Conservation (phyloP, 2,888 invertebrate species). For the Plusia festucae region DNA sequence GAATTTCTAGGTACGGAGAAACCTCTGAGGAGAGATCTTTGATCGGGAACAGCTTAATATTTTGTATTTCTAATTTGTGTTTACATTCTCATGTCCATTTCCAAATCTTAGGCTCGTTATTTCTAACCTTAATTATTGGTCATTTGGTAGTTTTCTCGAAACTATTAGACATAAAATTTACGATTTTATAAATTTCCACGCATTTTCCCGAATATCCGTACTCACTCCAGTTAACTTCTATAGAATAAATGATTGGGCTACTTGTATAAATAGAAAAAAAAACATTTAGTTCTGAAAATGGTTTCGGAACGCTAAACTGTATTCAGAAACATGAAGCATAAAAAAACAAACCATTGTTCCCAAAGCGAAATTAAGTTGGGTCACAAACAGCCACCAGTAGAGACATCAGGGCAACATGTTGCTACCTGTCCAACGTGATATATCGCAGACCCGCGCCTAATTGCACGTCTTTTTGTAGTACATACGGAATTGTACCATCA, state of each 20-base stretch:
- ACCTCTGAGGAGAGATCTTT: neutral
- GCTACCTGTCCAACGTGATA: slow-evolving; percentile 78
- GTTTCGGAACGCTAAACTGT: neutral
- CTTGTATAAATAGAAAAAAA: too few species aligned
- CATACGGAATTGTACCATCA: slow-evolving; percentile 45
- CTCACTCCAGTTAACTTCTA: too few species aligned
- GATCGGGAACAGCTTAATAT: neutral
- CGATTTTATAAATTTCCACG: too few species aligned
- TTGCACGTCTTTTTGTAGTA: slow-evolving; percentile 74
- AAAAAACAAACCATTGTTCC: slow-evolving; percentile 28
- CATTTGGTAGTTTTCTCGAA: too few species aligned
- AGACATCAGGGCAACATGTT: slow-evolving; percentile 75
- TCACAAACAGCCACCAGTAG: slow-evolving; percentile 66
- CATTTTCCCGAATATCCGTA: too few species aligned
- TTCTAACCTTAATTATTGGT: too few species aligned
- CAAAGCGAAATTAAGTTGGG: slow-evolving; percentile 51
- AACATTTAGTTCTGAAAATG: too few species aligned
- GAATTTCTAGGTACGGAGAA: neutral
- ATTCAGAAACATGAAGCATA: neutral
- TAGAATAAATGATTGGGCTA: too few species aligned
- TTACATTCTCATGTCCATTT: too few species aligned
- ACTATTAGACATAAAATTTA: too few species aligned
- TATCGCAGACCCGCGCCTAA: slow-evolving; percentile 74
- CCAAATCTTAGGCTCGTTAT: too few species aligned
- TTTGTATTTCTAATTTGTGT: too few species aligned